Evolutionary conservation across 2,888 invertebrate genomes (phyloP).

Genomic region (Clistopyga incitator): DNA sequence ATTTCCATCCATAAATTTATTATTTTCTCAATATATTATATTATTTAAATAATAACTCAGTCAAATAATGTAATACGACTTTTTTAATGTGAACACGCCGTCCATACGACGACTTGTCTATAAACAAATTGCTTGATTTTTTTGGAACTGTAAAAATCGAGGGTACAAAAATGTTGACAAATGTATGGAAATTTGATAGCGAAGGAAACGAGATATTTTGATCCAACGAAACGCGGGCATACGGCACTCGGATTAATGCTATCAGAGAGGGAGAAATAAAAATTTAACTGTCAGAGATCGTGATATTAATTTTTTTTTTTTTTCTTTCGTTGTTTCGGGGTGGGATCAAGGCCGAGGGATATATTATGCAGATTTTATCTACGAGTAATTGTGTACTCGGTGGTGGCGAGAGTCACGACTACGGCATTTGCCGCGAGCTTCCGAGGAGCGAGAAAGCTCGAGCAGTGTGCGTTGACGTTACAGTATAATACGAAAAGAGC

Average conservation of each 20-base stretch:
- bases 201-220: not conserved
- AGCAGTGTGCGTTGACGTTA: constrained; percentile 19
- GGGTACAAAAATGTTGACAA: no score
- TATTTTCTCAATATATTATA: no score
- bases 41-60: no score
- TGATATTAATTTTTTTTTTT: constrained; percentile 6
- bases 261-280: not conserved
- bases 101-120: no score
- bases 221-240: not conserved
- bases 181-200: no score
- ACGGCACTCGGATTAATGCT: not conserved
- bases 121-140: no score
- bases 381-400: constrained; percentile 48
- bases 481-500: constrained; percentile 15
- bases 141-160: no score
- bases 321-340: no score
- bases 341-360: not conserved
- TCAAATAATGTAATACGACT: no score
- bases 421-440: constrained; percentile 19
- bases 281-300: constrained; percentile 26
- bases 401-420: not conserved
- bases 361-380: constrained; percentile 63
- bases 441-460: not conserved
- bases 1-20: no score
- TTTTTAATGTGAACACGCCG: no score